Evolutionary conservation across 2,888 invertebrate genomes (phyloP), one percentile per base, ranked within the genome.

Genomic region (Drosophila colorata): DNA sequence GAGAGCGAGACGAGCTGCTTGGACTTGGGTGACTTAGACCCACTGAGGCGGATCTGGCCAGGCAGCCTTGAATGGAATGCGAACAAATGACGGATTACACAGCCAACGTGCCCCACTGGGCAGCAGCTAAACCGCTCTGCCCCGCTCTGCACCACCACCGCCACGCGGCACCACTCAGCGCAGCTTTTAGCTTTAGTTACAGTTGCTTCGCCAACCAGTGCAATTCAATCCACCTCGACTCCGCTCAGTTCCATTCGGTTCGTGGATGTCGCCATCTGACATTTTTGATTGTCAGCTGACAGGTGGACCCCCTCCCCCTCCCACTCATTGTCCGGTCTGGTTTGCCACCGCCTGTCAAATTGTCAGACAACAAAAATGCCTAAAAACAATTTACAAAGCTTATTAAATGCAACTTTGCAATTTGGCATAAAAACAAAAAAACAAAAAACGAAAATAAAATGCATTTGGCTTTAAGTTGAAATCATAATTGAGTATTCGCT

Each of bases 51-150:
- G 85, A 82, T 85, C 80, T 80, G 48, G 65, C 63, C 78, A 76
- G 74, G 67, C 87, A 86, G 83, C 88, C 88, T 85, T 85, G 85
- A 65, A 87, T 85, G 85, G 88, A 85, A 85, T 85, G 85, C 85
- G 83, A 83, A 87, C 85, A 84, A 84, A 72, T 78, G 78, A 79
- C 70, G 68, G 81, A 69, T 80, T 84, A 69, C 67, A 72, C 78
- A 63, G 63, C 57, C 53, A 11, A 4, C 28, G 33, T 33, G 33
- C 28, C 28, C 28, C 28, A 28, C 28, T 28, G 33, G 33, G 33
- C n/a, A 47, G 37, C 23, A 33, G 43, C 31, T 44, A 70, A 63
- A 51, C 46, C 55, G 41, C 47, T 37, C 31, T 16, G 25, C 55
- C 14, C 11, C 52, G 13, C 41, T n/a, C 57, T 4, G 23, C 57